Evolutionary conservation across 2,888 invertebrate genomes (phyloP).

Genomic region (Aphidoletes aphidimyza): DNA sequence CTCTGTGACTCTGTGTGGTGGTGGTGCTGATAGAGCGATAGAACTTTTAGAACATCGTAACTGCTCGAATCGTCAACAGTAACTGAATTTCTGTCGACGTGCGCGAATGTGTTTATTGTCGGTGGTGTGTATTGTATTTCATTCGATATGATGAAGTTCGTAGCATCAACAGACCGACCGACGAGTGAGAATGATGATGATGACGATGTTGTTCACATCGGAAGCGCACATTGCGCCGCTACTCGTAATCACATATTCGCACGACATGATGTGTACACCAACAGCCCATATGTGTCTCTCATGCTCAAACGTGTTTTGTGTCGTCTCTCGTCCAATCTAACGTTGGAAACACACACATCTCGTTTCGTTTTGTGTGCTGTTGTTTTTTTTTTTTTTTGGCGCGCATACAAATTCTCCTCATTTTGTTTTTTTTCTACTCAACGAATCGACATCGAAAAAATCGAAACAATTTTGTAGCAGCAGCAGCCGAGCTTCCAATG

Average conservation of each 20-base stretch:
- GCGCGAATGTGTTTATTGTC: constrained; percentile 53
- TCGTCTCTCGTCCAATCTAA: background rate
- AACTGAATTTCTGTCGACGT: constrained; percentile 48
- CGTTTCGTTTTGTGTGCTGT: no score
- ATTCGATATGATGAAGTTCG: constrained; percentile 34
- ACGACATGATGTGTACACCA: background rate
- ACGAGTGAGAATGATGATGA: constrained; percentile 51
- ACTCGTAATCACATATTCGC: background rate
- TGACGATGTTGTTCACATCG: constrained; percentile 29
- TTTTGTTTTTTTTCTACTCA: background rate
- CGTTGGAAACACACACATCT: constrained; percentile 15
- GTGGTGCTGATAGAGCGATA: background rate
- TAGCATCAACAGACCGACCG: constrained; percentile 53
- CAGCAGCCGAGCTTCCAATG: no score
- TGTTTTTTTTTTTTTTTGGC: constrained; percentile 36
- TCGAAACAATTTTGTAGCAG: background rate
- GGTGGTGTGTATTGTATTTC: background rate
- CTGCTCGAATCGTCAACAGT: constrained; percentile 53
- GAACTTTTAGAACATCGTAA: constrained; percentile 42
- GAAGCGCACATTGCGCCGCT: constrained; percentile 43
- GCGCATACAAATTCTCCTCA: background rate
- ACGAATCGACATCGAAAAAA: background rate
- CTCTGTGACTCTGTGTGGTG: background rate
- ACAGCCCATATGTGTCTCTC: background rate
- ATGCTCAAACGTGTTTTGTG: background rate